Percentiles rank a stretch among this genome's conserved stretches.
phyloP scores from a whole-genome alignment of 2,113 vertebrate species.

The Rhizomys pruinosus region DNA sequence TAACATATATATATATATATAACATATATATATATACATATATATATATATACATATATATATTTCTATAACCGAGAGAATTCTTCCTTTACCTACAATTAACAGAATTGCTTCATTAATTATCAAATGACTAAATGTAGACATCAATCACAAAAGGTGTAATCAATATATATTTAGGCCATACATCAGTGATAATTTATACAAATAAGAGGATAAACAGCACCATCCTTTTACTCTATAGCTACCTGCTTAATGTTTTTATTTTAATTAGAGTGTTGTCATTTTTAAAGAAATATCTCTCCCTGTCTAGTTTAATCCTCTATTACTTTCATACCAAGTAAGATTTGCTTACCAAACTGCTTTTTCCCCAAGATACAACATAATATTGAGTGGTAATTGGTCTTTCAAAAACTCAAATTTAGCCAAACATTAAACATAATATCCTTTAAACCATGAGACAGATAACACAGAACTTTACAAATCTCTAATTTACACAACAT shows the following conservation, averaged over 20 bases:
- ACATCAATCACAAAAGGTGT: neutral
- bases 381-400: neutral
- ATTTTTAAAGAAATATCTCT: constrained; percentile 42
- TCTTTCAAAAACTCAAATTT: constrained; percentile 34
- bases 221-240: constrained; percentile 13
- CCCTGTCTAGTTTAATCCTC: neutral
- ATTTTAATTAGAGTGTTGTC: constrained; percentile 45
- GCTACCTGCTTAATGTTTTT: neutral
- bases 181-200: neutral
- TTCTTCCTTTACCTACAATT: neutral
- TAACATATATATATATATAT: neutral
- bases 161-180: neutral
- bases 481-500: constrained; percentile 14
- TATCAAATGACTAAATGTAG: neutral
- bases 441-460: neutral
- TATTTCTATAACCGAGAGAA: too few species aligned
- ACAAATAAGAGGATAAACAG: neutral
- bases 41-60: too few species aligned
- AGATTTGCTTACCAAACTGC: neutral
- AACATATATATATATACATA: too few species aligned
- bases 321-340: neutral
- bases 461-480: neutral
- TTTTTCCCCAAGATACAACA: neutral
- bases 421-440: constrained; percentile 36
- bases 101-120: neutral